A percentile compares a stretch with the other conserved stretches of the same genome.
These are phyloP conservation scores for Acanthococcus lagerstroemiae DNA, from an alignment of 2,888 invertebrate genomes.

Conservation along the genomic window DNA sequence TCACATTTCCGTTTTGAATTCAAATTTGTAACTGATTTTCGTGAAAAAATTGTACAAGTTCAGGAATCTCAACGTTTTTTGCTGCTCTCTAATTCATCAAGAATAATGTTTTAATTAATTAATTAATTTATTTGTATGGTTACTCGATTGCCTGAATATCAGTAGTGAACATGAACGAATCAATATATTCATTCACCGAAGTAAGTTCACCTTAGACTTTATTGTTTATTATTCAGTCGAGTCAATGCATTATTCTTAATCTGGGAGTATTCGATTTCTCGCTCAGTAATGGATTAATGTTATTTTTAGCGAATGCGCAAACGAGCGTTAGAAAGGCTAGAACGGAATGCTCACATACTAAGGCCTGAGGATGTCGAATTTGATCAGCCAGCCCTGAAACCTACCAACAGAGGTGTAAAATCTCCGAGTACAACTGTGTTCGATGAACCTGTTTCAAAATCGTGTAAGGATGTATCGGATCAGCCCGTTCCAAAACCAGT, in stretches of 20 bases:
- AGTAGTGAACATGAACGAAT: not conserved
- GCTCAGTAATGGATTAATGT: not conserved
- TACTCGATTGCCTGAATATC: too few relatives aligned
- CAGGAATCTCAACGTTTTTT: too few relatives aligned
- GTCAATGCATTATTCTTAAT: not conserved
- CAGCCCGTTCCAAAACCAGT: not conserved
- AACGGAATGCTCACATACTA: constrained; percentile 20
- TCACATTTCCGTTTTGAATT: too few relatives aligned
- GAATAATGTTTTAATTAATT: too few relatives aligned
- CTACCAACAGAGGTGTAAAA: not conserved
- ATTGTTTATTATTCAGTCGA: not conserved
- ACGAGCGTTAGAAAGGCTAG: constrained; percentile 12
- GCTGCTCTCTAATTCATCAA: too few relatives aligned
- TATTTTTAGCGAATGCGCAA: constrained; percentile 17
- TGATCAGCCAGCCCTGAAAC: too few relatives aligned
- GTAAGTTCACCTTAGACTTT: constrained; percentile 7
- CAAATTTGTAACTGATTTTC: too few relatives aligned
- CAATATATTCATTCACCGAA: constrained; percentile 16
- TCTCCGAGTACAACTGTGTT: not conserved
- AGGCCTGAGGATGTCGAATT: not conserved
- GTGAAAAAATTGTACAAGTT: too few relatives aligned
- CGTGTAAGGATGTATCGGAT: not conserved
- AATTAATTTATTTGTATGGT: too few relatives aligned
- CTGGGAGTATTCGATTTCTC: not conserved
- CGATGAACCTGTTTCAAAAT: too few relatives aligned